A percentile compares a stretch with the other conserved stretches of the same genome.
Conservation (phyloP, 2,888 invertebrate species). For the Zygogramma bicolorata region DNA sequence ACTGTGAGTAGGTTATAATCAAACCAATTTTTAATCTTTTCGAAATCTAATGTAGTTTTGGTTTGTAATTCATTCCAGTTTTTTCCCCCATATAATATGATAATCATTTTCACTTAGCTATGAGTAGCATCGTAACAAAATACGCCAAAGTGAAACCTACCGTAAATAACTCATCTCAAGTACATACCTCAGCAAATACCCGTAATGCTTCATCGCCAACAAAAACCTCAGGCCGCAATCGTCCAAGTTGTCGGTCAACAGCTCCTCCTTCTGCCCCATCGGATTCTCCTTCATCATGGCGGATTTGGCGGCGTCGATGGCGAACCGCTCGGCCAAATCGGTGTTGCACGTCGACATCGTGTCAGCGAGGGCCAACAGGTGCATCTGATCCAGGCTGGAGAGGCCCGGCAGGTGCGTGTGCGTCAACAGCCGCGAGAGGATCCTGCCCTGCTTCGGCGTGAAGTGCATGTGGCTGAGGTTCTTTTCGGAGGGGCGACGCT, state of each 20-base stretch:
- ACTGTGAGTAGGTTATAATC: no score
- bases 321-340: constrained; percentile 86
- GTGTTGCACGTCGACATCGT: constrained; percentile 95
- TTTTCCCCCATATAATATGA: no score
- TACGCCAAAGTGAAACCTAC: no score
- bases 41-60: no score
- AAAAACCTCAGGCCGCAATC: constrained; percentile 97
- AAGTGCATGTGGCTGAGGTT: constrained; percentile 79
- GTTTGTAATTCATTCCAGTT: no score
- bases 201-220: constrained; percentile 97
- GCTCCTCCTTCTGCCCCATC: constrained; percentile 69
- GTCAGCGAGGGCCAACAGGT: constrained; percentile 97
- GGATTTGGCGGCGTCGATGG: constrained; percentile 76
- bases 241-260: constrained; percentile 86
- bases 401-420: constrained; percentile 91
- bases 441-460: constrained; percentile 84
- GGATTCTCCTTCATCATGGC: constrained; percentile 77
- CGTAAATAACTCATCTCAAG: neutral
- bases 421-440: constrained; percentile 90
- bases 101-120: no score
- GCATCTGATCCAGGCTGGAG: constrained; percentile 99
- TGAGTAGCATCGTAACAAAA: no score
- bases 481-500: constrained; percentile 67
- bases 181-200: constrained; percentile 79
- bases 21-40: no score